phyloP scores from a whole-genome alignment of 1,140 invertebrate genomes.

The Diabrotica virgifera region DNA sequence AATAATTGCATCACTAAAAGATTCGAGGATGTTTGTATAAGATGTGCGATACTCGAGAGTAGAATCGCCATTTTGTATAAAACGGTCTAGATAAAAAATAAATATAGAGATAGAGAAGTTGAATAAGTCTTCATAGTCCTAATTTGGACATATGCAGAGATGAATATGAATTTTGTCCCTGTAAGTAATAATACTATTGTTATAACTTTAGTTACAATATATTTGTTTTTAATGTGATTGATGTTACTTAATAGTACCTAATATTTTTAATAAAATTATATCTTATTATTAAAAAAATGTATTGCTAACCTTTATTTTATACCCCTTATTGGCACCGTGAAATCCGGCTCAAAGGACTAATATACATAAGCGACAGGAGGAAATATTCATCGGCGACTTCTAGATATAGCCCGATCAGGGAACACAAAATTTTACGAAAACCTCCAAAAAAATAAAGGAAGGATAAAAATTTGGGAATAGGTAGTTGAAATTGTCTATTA shows the following conservation, averaged over 20 bases:
- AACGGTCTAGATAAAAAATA: too few relatives aligned
- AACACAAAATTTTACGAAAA: too few relatives aligned
- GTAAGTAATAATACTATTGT: neutral
- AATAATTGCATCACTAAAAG: neutral
- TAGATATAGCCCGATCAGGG: too few relatives aligned
- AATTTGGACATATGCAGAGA: neutral
- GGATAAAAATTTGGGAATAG: too few relatives aligned
- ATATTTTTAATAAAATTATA: constrained; percentile 45
- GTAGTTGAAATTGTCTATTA: too few relatives aligned
- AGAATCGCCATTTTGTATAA: neutral
- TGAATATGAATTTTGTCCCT: constrained; percentile 1
- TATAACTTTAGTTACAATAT: neutral
- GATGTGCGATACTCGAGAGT: neutral
- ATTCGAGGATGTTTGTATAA: neutral
- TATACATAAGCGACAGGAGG: too few relatives aligned
- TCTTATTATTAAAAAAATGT: constrained; percentile 14
- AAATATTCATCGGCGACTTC: too few relatives aligned
- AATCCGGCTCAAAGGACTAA: too few relatives aligned
- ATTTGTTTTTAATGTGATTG: constrained; percentile 37
- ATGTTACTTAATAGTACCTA: constrained; percentile 44
- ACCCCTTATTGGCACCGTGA: too few relatives aligned
- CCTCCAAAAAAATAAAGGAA: too few relatives aligned
- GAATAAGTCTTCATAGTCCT: neutral
- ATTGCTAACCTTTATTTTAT: too few relatives aligned
- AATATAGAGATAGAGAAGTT: too few relatives aligned